phyloP scores from a whole-genome alignment of 1,140 invertebrate genomes.

The Anastrepha obliqua region DNA sequence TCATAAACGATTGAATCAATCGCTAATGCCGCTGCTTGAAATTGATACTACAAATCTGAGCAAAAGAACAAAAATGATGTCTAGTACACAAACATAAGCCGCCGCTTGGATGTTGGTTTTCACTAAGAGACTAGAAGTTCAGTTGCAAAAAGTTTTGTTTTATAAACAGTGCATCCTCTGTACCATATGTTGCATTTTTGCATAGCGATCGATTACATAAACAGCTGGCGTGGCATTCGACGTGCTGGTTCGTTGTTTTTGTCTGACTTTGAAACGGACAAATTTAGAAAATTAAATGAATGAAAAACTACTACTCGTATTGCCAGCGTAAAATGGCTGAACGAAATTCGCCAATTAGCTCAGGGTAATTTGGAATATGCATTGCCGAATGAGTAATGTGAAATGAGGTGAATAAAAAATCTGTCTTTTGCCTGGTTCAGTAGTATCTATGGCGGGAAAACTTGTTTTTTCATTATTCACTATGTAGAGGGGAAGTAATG shows the following conservation, averaged over 20 bases:
- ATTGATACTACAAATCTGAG: not conserved
- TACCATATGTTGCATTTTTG: not conserved
- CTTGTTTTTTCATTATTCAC: too few relatives aligned
- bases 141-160: not conserved
- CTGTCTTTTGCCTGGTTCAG: not conserved
- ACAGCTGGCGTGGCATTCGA: not conserved
- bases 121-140: not conserved
- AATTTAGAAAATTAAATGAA: not conserved
- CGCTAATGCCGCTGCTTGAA: not conserved
- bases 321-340: not conserved
- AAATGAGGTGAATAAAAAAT: not conserved
- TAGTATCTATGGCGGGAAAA: too few relatives aligned
- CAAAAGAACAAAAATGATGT: not conserved
- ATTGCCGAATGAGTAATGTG: not conserved
- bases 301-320: not conserved
- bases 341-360: conserved; percentile 19
- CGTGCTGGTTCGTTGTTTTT: not conserved
- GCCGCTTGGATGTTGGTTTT: not conserved
- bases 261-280: not conserved
- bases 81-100: not conserved
- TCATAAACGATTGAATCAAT: not conserved
- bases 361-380: conserved; percentile 21
- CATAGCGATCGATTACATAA: conserved; percentile 28
- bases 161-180: not conserved
- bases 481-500: too few relatives aligned